Base-by-base conservation (phyloP, 2,113 vertebrate genomes). In the Dendrocopos noguchii region DNA sequence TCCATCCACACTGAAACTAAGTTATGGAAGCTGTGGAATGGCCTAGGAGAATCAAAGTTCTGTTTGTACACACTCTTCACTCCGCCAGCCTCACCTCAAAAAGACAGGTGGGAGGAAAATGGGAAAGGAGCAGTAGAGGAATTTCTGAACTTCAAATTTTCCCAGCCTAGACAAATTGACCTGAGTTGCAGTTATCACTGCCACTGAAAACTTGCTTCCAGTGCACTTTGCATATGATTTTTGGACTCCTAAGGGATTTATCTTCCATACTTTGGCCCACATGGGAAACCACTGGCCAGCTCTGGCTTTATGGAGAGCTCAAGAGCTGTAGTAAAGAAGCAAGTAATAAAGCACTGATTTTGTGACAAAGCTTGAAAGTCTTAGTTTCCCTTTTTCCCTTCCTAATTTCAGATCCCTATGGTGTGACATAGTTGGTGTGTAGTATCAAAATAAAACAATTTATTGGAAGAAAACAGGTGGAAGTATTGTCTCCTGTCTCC, bases 1-100 rank as follows among this genome's bases (percentile, higher is more conserved):
- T 50, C 44, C 36, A 34, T 31, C 18, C 25, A 33, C 22, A 7
- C 13, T 75, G 33, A 16, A 87, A 11, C 2, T 7, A 20, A 70
- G 25, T 56, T 39, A 15, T 6, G 47, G 20, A 90, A 74, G 36
- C 15, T 44, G 36, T 19, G 4, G 28, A 71, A 57, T 27, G 9
- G 33, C 0, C 1, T 18, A 15, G 28, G 15, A 80, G 56, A 87
- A 77, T 47, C 21, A 64, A 52, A 77, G 22, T 44, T 65, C 10
- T 42, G 8, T 52, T 28, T 76, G 6, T 44, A 6, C 36, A n/a
- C 10, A n/a, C 47, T 20, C 31, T 22, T 4, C 5, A 11, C 2
- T 7, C 5, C 9, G 9, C 4, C 36, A 10, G 3, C 7, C 2
- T 1, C 1, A 39, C 13, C 2, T 14, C 2, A 29, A 42, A 44